Evolutionary conservation across 2,797 vertebrate genomes (phyloP).

Genomic region (Loriculus beryllinus): DNA sequence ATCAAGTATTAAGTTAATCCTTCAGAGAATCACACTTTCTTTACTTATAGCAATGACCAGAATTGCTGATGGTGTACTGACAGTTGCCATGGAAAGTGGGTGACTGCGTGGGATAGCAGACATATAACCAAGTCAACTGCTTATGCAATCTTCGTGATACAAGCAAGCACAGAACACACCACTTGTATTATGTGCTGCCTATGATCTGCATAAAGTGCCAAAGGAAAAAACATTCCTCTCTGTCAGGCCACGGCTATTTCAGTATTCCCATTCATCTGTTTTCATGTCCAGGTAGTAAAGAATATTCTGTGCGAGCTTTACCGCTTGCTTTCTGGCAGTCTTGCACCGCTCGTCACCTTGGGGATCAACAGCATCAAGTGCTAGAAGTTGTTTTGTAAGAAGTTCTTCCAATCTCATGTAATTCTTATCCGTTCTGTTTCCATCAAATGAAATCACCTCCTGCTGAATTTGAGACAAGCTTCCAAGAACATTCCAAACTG

Average conservation of each 20-base stretch:
- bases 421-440: slow-evolving; percentile 91
- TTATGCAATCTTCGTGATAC: slow-evolving; percentile 31
- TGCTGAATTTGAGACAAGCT: slow-evolving; percentile 90
- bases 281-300: slow-evolving; percentile 97
- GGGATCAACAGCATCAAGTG: slow-evolving; percentile 93
- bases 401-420: slow-evolving; percentile 94
- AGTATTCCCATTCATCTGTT: slow-evolving; percentile 98
- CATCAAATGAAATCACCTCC: slow-evolving; percentile 90
- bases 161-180: slow-evolving; percentile 53
- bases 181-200: slow-evolving; percentile 15
- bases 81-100: slow-evolving; percentile 57
- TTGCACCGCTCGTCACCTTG: slow-evolving; percentile 90
- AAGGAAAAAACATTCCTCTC: neutral
- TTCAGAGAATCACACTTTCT: slow-evolving; percentile 21
- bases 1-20: slow-evolving; percentile 34
- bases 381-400: slow-evolving; percentile 93
- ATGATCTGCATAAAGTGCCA: neutral
- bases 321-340: slow-evolving; percentile 91
- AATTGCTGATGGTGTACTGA: slow-evolving; percentile 66
- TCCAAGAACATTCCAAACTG: slow-evolving; percentile 88
- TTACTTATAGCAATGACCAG: slow-evolving; percentile 39
- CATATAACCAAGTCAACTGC: slow-evolving; percentile 52
- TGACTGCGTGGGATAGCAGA: slow-evolving; percentile 54
- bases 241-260: neutral
- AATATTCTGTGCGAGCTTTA: slow-evolving; percentile 96